Base-by-base conservation (phyloP, 2,888 invertebrate genomes). In the Cremastinae sp. region DNA sequence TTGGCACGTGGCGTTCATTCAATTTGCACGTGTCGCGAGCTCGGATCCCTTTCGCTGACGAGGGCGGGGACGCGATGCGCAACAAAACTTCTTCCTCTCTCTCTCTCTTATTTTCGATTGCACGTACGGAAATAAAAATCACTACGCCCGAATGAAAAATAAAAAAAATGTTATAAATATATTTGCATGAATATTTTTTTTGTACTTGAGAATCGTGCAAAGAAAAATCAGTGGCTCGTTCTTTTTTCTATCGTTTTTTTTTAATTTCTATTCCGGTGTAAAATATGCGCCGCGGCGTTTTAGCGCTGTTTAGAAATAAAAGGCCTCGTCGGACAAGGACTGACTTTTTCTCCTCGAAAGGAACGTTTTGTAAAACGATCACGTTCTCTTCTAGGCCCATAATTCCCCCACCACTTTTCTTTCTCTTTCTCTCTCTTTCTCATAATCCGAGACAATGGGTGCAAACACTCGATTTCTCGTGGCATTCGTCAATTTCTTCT, bases 251-350 rank as follows among this genome's bases (percentile, higher is more conserved):
- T n/a, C n/a, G n/a, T n/a, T n/a, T n/a, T n/a, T n/a, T n/a, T n/a
- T n/a, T n/a, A n/a, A n/a, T n/a, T n/a, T n/a, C n/a, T n/a, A n/a
- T n/a, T n/a, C n/a, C n/a, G n/a, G n/a, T n/a, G n/a, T n/a, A n/a
- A n/a, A 53, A 37, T 35, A 45, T 51, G 18, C 47, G 14, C 39
- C 64, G 28, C 35, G 12, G 1, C 12, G 53, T 55, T 68, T 45
- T n/a, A 70, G 45, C 59, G 45, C 45, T 51, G 75, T 75, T 71
- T 66, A 71, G 71, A 75, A 75, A n/a, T 61, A 20, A 75, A 71
- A 75, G 75, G 66, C 75, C 61, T 41, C 61, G 65, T 22, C 39
- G 47, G 49, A 71, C 75, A 66, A 66, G 75, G 65, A 59, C 35
- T 43, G 41, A 4, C 51, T 66, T 71, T 71, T 55, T 47, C 41